Evolutionary conservation across 2,113 vertebrate species (phyloP), one percentile per base, ranked within the genome.

Genomic region (Phoenicopterus ruber): DNA sequence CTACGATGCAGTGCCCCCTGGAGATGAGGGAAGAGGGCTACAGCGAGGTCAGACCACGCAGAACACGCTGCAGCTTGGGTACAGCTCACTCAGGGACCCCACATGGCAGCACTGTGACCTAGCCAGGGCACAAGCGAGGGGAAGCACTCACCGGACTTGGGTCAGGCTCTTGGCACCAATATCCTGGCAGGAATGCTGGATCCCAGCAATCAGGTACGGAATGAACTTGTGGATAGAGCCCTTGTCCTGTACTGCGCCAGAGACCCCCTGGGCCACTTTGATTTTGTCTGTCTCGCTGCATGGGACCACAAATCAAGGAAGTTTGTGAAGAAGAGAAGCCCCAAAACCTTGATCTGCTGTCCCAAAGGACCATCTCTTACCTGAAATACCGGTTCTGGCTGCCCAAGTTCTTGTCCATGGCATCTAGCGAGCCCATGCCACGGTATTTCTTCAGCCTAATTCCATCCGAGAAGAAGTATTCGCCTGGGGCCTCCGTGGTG

Each of bases 171-270:
- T 99, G 83, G 99, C 95, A 79, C 99, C 99, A 29, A 99, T 99
- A 94, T 99, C 99, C 96, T 99, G 99, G 94, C 99, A 99, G 88
- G 99, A 99, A 96, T 99, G 99, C 97, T 99, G 99, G 94, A 99
- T 99, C 67, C 99, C 99, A 74, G 99, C 99, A 71, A 99, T 98
- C 96, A 99, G 97, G 98, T 99, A 99, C 1, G 99, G 99, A 71
- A 99, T 97, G 90, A 99, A 99, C 96, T 99, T 99, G 96, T 99
- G 99, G 97, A 99, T 99, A 92, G 99, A 99, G 76, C 99, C 99
- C 97, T 99, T 99, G 97, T 99, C 99, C 93, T 99, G 99, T 76
- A 99, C 99, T 0, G 99, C 99, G 6, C 99, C 99, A 0, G 99
- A 99, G 66, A 99, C 99, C 1, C 99, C 99, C 92, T 99, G 99